These are phyloP conservation scores for Drepana arcuata DNA, from an alignment of 1,140 invertebrate genomes.

Conservation along the genomic window DNA sequence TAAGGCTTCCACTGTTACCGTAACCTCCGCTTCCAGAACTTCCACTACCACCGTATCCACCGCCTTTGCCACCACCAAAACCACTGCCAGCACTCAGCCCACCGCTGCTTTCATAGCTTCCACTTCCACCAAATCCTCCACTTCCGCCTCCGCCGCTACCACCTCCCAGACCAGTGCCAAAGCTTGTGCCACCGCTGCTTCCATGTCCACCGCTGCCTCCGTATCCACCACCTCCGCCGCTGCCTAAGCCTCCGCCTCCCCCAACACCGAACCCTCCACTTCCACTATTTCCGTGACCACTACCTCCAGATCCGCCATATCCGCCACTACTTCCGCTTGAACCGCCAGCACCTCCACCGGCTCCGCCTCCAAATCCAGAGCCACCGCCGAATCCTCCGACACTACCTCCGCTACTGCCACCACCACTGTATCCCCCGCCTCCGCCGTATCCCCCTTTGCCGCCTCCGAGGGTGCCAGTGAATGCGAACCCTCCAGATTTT, in stretches of 20 bases:
- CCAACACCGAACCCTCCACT: conserved; percentile 21
- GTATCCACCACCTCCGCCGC: conserved; percentile 6
- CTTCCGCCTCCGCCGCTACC: conserved; percentile 8
- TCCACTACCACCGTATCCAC: conserved; percentile 8
- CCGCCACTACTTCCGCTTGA: conserved; percentile 9
- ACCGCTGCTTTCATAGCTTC: conserved; percentile 11
- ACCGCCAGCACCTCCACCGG: conserved; percentile 13
- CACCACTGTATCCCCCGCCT: conserved; percentile 21
- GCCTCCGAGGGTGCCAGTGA: conserved; percentile 26
- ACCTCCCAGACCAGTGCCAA: conserved; percentile 14
- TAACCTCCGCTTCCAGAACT: conserved; percentile 10
- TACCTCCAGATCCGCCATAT: conserved; percentile 11
- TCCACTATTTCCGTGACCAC: neutral
- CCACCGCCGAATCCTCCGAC: conserved; percentile 15
- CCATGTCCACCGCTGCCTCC: conserved; percentile 17
- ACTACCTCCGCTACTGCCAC: conserved; percentile 17
- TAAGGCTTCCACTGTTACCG: conserved; percentile 10
- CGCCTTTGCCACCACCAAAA: conserved; percentile 13
- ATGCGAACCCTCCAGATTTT: conserved; percentile 43
- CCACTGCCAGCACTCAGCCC: conserved; percentile 12
- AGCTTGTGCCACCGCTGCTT: conserved; percentile 12
- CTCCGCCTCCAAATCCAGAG: conserved; percentile 11
- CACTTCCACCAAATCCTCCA: conserved; percentile 6
- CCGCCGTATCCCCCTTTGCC: conserved; percentile 27
- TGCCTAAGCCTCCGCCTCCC: conserved; percentile 13